Evolutionary conservation across 2,888 invertebrate genomes (phyloP).

Genomic region (Tinea trinotella): DNA sequence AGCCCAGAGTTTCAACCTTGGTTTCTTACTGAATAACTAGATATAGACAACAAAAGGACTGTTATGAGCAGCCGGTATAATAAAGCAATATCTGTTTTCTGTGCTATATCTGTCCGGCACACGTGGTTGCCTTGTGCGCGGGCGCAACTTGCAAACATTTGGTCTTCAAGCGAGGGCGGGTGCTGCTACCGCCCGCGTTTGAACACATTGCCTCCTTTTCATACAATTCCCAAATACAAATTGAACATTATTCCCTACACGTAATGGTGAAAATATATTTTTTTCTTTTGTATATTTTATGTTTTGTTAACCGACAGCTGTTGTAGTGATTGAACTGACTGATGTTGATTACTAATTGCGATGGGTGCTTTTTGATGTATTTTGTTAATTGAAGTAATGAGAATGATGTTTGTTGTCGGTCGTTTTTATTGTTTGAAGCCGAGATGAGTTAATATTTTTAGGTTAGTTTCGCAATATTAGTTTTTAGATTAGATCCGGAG

Average conservation of each 20-base stretch:
- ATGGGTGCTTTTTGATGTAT: neutral
- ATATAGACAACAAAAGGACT: constrained; percentile 11
- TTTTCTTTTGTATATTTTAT: neutral
- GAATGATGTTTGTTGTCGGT: neutral
- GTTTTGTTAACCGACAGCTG: constrained; percentile 16
- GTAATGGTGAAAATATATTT: neutral
- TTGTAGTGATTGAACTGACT: constrained; percentile 13
- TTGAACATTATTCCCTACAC: neutral
- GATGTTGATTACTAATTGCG: constrained; percentile 11
- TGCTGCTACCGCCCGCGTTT: neutral
- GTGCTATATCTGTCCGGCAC: constrained; percentile 12
- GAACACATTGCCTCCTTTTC: neutral
- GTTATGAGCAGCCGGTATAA: constrained; percentile 11
- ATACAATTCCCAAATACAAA: neutral
- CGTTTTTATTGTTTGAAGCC: neutral
- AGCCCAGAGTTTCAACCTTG: neutral
- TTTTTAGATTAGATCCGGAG: no score
- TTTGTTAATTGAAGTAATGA: constrained; percentile 3
- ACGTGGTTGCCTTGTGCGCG: constrained; percentile 14
- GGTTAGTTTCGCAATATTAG: neutral
- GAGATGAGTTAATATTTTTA: neutral
- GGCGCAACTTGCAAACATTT: constrained; percentile 17
- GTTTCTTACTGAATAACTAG: neutral
- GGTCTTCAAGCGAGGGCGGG: constrained; percentile 11
- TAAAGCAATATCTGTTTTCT: constrained; percentile 16